Conservation (phyloP, 2,888 invertebrate species). For the Megastigmus dorsalis region DNA sequence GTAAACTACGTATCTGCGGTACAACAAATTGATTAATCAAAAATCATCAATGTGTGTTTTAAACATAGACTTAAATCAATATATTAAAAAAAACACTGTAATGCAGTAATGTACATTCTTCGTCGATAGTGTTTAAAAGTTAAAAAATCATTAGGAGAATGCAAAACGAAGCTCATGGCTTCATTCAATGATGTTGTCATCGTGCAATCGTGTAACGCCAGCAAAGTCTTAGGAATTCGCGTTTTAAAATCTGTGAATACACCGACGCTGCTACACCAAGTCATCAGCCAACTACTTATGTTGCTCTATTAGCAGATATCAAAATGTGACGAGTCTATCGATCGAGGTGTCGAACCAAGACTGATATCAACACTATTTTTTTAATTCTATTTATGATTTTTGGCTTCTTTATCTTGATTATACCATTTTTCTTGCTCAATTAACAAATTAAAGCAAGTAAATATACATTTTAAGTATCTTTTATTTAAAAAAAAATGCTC, state of each 20-base stretch:
- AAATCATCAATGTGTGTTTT: too few species aligned
- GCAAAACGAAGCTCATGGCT: neutral
- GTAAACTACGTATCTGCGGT: too few species aligned
- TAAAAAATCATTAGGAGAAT: too few species aligned
- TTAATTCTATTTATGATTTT: neutral
- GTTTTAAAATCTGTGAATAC: constrained; percentile 6
- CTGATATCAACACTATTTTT: neutral
- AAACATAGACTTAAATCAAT: too few species aligned
- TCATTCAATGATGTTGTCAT: neutral
- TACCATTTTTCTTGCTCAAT: too few species aligned
- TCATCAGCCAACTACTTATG: neutral
- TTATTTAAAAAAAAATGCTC: too few species aligned
- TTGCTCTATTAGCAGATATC: neutral
- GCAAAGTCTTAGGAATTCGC: neutral
- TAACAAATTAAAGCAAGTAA: too few species aligned
- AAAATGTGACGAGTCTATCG: constrained; percentile 11
- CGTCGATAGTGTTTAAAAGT: too few species aligned
- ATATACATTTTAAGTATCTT: too few species aligned
- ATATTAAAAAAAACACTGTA: too few species aligned
- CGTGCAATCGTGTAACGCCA: neutral
- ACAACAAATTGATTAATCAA: too few species aligned
- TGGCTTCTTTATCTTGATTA: neutral
- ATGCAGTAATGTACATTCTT: too few species aligned
- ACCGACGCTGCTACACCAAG: neutral
- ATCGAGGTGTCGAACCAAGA: neutral